These are phyloP conservation scores for Xenus cinereus DNA, from an alignment of 2,113 vertebrate genomes.

Conservation along the genomic window DNA sequence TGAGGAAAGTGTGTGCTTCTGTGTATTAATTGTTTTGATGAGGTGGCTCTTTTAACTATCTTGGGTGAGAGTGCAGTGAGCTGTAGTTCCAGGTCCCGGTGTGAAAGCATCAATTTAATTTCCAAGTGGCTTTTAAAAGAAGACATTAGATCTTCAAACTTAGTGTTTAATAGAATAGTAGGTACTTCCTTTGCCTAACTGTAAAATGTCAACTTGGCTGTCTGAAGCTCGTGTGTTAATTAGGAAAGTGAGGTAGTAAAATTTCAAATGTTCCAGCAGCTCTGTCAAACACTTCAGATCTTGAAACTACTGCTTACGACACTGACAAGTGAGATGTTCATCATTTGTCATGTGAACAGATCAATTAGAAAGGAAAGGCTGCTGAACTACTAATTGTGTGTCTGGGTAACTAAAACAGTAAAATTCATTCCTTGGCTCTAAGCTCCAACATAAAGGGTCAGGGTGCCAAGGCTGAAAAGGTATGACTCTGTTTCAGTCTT, in stretches of 20 bases:
- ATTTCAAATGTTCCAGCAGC: slow-evolving; percentile 64
- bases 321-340: slow-evolving; percentile 62
- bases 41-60: background rate
- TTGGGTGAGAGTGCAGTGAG: background rate
- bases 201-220: slow-evolving; percentile 31
- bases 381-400: slow-evolving; percentile 22
- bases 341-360: slow-evolving; percentile 57
- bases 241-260: slow-evolving; percentile 51
- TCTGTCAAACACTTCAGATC: slow-evolving; percentile 62
- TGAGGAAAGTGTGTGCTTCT: background rate
- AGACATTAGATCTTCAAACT: background rate
- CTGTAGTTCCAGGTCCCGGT: background rate
- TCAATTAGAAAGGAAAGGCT: slow-evolving; percentile 32
- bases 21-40: background rate
- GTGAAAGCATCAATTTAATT: background rate
- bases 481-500: background rate
- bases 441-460: background rate
- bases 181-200: slow-evolving; percentile 10
- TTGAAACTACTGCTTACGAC: slow-evolving; percentile 48
- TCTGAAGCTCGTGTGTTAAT: slow-evolving; percentile 56
- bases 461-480: background rate
- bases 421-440: background rate
- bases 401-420: background rate
- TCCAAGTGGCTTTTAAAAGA: background rate
- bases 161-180: background rate